Base-by-base conservation (phyloP, 2,113 vertebrate species). In the Crypturellus undulatus region DNA sequence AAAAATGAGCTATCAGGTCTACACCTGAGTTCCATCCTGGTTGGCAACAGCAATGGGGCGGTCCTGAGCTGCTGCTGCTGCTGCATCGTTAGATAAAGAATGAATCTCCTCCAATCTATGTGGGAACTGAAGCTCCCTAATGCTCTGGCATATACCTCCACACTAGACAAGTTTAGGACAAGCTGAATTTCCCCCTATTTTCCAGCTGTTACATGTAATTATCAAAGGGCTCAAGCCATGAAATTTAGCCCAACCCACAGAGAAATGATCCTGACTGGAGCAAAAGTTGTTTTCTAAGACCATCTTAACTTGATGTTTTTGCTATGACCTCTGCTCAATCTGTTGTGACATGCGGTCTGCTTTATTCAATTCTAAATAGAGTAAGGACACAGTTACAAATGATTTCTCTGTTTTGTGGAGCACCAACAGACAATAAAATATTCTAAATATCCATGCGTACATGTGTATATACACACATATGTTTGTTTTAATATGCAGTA, bases 281-380 rank as follows among this genome's bases (percentile, higher is more conserved):
- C 3, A 87, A 96, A 94, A 38, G 25, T 36, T 64, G 34, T 76
- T 89, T 93, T 45, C 30, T 10, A 40, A 42, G 12, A 18, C 34
- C 40, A 49, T 59, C 84, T 91, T 94, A 63, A 40, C 59, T 65
- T 83, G 67, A 43, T 94, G 43, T 89, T 92, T 77, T 76, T 0
- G 10, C 87, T 4, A 0, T 40, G 70, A 67, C 30, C 67, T 93
- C 79, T 85, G 10, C 54, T 79, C 93, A 94, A 94, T 94, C 36
- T 67, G 82, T 54, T 73, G 51, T 88, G 93, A 96, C 90, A 64
- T 4, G 60, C 76, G 87, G 76, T 83, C 90, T 51, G 83, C 22
- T 94, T 95, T 93, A 84, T 51, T 70, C 72, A 3, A 32, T 24
- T 51, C 69, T 96, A 94, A 94, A 11, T 12, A 90, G 82, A 49